These are phyloP conservation scores for Tetragnatha versicolor DNA, from an alignment of 1,140 invertebrate species.

Conservation along the genomic window DNA sequence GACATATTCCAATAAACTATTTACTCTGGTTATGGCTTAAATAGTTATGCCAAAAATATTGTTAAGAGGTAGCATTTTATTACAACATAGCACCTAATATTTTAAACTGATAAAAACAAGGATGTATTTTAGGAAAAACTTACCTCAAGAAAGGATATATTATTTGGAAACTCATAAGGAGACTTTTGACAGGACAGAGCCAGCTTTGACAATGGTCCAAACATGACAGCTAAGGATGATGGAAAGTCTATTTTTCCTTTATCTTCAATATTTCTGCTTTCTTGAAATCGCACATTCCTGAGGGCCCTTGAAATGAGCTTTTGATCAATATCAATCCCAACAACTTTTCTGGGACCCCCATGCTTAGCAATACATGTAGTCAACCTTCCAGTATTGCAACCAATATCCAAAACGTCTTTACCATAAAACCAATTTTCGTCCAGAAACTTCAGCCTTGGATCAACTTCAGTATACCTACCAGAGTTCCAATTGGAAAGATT, in stretches of 20 bases:
- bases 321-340: constrained; percentile 95
- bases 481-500: constrained; percentile 95
- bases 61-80: no score
- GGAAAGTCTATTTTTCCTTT: constrained; percentile 61
- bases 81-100: no score
- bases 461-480: constrained; percentile 69
- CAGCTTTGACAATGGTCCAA: constrained; percentile 64
- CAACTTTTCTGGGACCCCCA: constrained; percentile 81
- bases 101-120: no score
- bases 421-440: constrained; percentile 83
- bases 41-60: no score
- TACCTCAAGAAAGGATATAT: constrained; percentile 87
- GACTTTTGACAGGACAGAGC: constrained; percentile 34
- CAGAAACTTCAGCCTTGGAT: constrained; percentile 83
- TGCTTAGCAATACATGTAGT: constrained; percentile 82
- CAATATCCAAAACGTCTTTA: constrained; percentile 96
- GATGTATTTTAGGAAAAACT: constrained; percentile 55
- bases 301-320: constrained; percentile 82
- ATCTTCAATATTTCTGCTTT: constrained; percentile 67
- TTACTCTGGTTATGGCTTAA: no score
- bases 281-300: constrained; percentile 78
- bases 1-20: no score
- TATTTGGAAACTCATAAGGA: constrained; percentile 75
- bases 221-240: constrained; percentile 62
- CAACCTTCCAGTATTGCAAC: constrained; percentile 96